These are phyloP conservation scores for Prunella himalayana DNA, from an alignment of 2,113 vertebrate genomes.

Conservation along the genomic window DNA sequence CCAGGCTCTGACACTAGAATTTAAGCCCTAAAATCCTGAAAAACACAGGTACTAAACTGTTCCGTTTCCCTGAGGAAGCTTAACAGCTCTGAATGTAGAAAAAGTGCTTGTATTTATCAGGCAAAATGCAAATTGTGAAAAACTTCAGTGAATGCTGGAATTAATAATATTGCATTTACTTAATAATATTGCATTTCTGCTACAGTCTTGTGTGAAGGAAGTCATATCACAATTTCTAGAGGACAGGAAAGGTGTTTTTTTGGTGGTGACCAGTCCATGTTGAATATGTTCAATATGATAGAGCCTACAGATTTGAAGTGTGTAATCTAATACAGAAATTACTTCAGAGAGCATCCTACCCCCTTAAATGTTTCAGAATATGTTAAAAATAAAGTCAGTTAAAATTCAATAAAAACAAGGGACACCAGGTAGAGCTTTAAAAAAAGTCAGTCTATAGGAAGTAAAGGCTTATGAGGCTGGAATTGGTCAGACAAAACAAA, in stretches of 20 bases:
- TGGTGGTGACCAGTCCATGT: neutral
- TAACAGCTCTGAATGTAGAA: neutral
- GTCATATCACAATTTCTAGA: neutral
- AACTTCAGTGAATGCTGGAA: neutral
- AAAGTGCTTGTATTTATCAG: neutral
- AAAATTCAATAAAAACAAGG: neutral
- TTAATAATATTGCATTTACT: neutral
- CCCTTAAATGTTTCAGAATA: neutral
- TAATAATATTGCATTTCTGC: neutral
- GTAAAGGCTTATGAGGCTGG: neutral
- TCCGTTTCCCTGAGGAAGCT: neutral
- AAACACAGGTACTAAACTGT: neutral
- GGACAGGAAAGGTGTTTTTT: neutral
- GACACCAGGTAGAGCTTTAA: neutral
- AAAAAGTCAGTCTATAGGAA: neutral
- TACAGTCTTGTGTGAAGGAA: neutral
- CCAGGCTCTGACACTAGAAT: neutral
- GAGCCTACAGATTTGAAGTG: neutral
- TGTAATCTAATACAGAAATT: neutral
- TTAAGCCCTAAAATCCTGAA: neutral
- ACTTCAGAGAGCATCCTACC: neutral
- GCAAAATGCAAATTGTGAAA: neutral
- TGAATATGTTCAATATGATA: neutral
- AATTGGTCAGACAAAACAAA: neutral
- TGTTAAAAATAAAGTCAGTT: neutral